These are phyloP conservation scores for Eupithecia dodoneata DNA, from an alignment of 2,888 invertebrate genomes.

Conservation along the genomic window DNA sequence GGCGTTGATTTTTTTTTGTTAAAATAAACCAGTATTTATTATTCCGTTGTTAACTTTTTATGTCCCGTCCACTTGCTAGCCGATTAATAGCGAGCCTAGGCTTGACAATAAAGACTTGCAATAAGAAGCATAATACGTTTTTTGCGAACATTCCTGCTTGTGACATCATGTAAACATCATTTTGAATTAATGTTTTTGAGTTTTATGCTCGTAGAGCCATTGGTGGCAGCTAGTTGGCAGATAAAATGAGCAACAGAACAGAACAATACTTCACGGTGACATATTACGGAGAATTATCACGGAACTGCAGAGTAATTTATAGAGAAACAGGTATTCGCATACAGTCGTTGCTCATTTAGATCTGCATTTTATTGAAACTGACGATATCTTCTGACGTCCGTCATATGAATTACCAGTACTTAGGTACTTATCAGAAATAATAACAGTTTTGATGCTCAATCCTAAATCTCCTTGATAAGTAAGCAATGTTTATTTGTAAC, in stretches of 20 bases:
- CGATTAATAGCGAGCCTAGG: background rate
- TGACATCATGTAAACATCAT: background rate
- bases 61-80: background rate
- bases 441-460: no score
- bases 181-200: background rate
- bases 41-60: background rate
- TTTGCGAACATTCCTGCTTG: background rate
- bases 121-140: background rate
- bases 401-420: background rate
- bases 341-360: constrained; percentile 13
- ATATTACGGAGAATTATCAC: constrained; percentile 32
- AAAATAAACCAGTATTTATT: background rate
- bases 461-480: no score
- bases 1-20: background rate
- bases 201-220: background rate
- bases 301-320: constrained; percentile 21
- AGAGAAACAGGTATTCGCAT: constrained; percentile 29
- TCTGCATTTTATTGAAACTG: background rate
- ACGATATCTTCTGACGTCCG: background rate
- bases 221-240: background rate
- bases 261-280: constrained; percentile 27
- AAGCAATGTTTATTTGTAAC: no score
- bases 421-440: no score
- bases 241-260: constrained; percentile 12
- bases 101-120: background rate